A percentile compares a stretch with the other conserved stretches of the same genome.
phyloP scores from a whole-genome alignment of 2,113 vertebrate species.

The Sphyrna mokarran region DNA sequence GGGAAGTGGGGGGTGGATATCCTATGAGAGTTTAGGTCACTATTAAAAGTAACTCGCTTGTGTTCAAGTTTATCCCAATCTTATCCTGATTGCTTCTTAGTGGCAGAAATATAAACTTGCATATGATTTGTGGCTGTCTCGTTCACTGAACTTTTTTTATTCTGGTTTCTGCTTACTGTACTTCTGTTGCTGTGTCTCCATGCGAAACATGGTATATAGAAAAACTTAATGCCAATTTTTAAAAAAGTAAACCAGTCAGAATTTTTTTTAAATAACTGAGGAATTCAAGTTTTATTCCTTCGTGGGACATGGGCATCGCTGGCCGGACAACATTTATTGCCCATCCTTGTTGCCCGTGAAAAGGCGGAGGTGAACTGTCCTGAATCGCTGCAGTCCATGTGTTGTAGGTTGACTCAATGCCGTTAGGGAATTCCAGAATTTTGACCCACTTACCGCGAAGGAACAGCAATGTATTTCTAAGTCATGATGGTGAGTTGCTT shows the following conservation, averaged over 20 bases:
- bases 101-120: background rate
- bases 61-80: background rate
- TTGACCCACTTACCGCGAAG: too few relatives aligned
- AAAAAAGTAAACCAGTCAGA: background rate
- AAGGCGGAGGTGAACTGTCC: too few relatives aligned
- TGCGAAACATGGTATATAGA: background rate
- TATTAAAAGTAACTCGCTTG: background rate
- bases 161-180: background rate
- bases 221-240: background rate
- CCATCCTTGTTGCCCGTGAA: too few relatives aligned
- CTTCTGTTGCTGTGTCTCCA: background rate
- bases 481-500: too few relatives aligned
- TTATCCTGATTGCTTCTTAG: background rate
- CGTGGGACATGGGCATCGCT: too few relatives aligned
- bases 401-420: too few relatives aligned
- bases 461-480: too few relatives aligned
- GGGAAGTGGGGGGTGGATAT: too few relatives aligned
- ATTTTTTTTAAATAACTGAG: background rate
- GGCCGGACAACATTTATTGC: too few relatives aligned
- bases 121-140: background rate
- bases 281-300: background rate
- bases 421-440: too few relatives aligned
- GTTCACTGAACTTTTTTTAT: background rate
- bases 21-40: background rate
- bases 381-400: too few relatives aligned